Evolutionary conservation across 1,140 invertebrate species (phyloP).

Genomic region (Chymomyza costata): DNA sequence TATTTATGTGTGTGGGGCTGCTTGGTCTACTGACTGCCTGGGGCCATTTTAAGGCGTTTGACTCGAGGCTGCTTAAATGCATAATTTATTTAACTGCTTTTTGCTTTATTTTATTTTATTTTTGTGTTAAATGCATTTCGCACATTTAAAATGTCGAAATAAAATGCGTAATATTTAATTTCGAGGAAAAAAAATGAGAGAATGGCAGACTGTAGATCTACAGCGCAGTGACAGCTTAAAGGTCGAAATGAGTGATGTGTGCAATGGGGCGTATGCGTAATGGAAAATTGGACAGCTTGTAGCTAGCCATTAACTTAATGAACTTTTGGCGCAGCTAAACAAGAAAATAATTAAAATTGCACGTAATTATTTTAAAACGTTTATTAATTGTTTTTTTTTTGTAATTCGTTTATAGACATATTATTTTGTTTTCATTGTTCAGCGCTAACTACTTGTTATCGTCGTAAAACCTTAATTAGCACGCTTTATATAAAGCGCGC

Average conservation of each 20-base stretch:
- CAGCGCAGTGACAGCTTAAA: too few species aligned
- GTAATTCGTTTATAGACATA: slow-evolving; percentile 12
- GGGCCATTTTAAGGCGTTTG: too few species aligned
- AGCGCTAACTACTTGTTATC: slow-evolving; percentile 38
- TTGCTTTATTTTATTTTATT: slow-evolving; percentile 4
- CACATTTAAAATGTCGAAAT: slow-evolving; percentile 8
- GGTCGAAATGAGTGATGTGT: too few species aligned
- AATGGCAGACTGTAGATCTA: too few species aligned
- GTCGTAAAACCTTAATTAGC: slow-evolving; percentile 45
- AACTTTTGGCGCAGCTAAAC: too few species aligned
- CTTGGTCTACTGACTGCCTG: too few species aligned
- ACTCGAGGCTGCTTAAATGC: too few species aligned
- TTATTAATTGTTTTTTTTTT: slow-evolving; percentile 31
- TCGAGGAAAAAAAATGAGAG: slow-evolving; percentile 5
- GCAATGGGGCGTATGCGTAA: too few species aligned
- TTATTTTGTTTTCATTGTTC: slow-evolving; percentile 35
- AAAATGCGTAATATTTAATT: slow-evolving; percentile 4
- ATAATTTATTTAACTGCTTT: slow-evolving; percentile 8
- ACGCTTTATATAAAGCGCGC: slow-evolving; percentile 35
- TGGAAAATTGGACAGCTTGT: too few species aligned
- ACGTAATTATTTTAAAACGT: slow-evolving; percentile 20
- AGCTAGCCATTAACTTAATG: too few species aligned
- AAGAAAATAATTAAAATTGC: not conserved
- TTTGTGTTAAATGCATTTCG: slow-evolving; percentile 2
- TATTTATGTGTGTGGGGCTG: too few species aligned